phyloP scores from a whole-genome alignment of 2,797 vertebrate genomes.

The Notolabrus celidotus region DNA sequence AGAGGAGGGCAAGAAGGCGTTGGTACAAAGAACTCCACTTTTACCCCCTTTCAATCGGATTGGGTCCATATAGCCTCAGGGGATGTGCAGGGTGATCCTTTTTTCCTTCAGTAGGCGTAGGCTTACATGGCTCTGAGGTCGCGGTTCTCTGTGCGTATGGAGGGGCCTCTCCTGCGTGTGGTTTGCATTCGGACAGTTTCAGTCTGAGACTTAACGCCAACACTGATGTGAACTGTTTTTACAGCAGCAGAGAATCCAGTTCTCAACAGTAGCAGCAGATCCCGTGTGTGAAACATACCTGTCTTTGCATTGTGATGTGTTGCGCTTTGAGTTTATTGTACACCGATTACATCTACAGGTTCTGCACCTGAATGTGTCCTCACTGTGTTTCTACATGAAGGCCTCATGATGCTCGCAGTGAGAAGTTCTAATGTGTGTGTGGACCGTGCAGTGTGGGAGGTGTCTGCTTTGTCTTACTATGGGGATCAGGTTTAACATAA shows the following conservation, averaged over 20 bases:
- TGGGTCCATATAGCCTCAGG: neutral
- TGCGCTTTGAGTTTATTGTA: neutral
- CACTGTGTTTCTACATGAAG: neutral
- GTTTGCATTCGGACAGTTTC: conserved; percentile 53
- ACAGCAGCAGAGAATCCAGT: conserved; percentile 57
- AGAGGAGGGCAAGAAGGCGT: conserved; percentile 34
- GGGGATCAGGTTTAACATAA: too few species aligned
- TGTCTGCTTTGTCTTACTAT: too few species aligned
- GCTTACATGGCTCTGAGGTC: conserved; percentile 20
- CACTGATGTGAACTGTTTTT: conserved; percentile 59
- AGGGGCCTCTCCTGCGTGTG: conserved; percentile 47
- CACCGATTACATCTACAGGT: conserved; percentile 24
- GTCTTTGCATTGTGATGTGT: conserved; percentile 15
- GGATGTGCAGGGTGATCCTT: neutral
- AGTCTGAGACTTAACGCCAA: conserved; percentile 42
- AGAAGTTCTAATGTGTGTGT: neutral
- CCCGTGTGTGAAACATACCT: conserved; percentile 47
- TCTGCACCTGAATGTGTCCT: conserved; percentile 5
- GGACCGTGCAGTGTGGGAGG: too few species aligned
- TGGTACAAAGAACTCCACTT: conserved; percentile 39
- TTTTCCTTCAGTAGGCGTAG: too few species aligned
- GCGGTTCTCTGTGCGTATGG: conserved; percentile 18
- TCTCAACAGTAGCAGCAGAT: conserved; percentile 18
- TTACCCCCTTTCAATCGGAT: neutral
- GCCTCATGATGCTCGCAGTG: conserved; percentile 1